Percentiles rank a stretch among this genome's conserved stretches.
phyloP scores from a whole-genome alignment of 2,888 invertebrate genomes.

The Allygus modestus region DNA sequence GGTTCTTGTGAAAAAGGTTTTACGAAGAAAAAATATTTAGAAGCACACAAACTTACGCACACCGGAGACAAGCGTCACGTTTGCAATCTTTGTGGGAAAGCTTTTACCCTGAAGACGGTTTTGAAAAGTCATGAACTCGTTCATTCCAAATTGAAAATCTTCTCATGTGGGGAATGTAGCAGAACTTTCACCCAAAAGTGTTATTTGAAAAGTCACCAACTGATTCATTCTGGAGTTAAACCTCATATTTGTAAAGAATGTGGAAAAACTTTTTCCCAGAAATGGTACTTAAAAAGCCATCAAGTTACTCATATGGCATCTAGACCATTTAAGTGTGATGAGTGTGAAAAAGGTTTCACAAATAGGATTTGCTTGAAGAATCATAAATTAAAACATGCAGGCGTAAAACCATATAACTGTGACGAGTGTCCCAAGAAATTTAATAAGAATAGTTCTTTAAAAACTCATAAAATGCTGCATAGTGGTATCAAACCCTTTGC shows the following conservation, averaged over 20 bases:
- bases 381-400: slow-evolving; percentile 39
- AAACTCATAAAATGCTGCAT: slow-evolving; percentile 52
- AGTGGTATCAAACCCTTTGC: slow-evolving; percentile 52
- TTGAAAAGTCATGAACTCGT: slow-evolving; percentile 60
- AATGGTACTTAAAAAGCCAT: slow-evolving; percentile 18
- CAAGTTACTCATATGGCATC: slow-evolving; percentile 17
- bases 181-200: slow-evolving; percentile 43
- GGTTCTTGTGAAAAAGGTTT: slow-evolving; percentile 39
- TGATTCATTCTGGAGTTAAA: slow-evolving; percentile 68
- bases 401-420: slow-evolving; percentile 54
- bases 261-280: slow-evolving; percentile 42
- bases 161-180: slow-evolving; percentile 25
- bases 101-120: slow-evolving; percentile 63
- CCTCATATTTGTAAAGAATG: slow-evolving; percentile 42
- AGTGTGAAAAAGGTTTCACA: slow-evolving; percentile 46
- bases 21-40: slow-evolving; percentile 65
- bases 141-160: slow-evolving; percentile 19
- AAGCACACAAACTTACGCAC: slow-evolving; percentile 70
- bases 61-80: slow-evolving; percentile 68
- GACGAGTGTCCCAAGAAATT: slow-evolving; percentile 56
- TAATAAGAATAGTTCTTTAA: slow-evolving; percentile 40
- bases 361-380: slow-evolving; percentile 33
- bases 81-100: slow-evolving; percentile 69
- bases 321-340: slow-evolving; percentile 57
- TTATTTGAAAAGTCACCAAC: slow-evolving; percentile 52